Percentiles rank a stretch among this genome's conserved stretches.
These are phyloP conservation scores for Microctenopoma lineatum DNA, from an alignment of 2,797 vertebrate species.

Conservation along the genomic window DNA sequence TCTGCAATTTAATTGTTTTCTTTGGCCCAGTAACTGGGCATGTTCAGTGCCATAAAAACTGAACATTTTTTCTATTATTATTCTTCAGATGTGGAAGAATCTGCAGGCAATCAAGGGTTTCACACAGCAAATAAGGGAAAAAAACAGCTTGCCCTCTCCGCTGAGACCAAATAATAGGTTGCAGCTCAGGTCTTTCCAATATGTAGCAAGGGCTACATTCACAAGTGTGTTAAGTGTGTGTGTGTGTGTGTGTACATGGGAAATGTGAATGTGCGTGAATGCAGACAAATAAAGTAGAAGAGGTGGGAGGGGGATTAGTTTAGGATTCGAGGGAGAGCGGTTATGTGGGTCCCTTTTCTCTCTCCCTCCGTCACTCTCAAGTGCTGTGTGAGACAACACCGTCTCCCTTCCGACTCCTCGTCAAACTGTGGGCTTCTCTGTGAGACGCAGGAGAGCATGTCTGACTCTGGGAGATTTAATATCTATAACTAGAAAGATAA, in stretches of 20 bases:
- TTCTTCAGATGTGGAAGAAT: conserved; percentile 15
- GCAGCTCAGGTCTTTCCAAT: conserved; percentile 2
- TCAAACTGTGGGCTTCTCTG: conserved; percentile 19
- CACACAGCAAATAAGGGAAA: conserved; percentile 11
- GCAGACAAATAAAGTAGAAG: conserved; percentile 29
- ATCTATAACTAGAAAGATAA: conserved; percentile 20
- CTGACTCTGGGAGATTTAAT: neutral
- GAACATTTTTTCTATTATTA: conserved; percentile 4
- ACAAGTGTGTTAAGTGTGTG: neutral
- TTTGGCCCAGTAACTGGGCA: neutral
- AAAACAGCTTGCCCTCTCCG: conserved; percentile 4
- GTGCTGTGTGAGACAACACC: conserved; percentile 52
- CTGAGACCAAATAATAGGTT: conserved; percentile 19
- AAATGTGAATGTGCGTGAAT: conserved; percentile 7
- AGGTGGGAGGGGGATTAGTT: conserved; percentile 50
- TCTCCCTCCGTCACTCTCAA: conserved; percentile 55
- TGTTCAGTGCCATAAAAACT: neutral
- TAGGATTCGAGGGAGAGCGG: conserved; percentile 53
- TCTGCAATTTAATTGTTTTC: neutral
- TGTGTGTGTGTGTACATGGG: neutral
- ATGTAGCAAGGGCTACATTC: neutral
- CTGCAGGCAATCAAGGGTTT: conserved; percentile 31
- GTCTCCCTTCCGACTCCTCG: conserved; percentile 38
- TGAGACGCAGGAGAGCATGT: conserved; percentile 25
- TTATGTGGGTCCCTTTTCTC: conserved; percentile 44